Evolutionary conservation across 1,140 invertebrate species (phyloP).

Genomic region (Drosophila aff.): DNA sequence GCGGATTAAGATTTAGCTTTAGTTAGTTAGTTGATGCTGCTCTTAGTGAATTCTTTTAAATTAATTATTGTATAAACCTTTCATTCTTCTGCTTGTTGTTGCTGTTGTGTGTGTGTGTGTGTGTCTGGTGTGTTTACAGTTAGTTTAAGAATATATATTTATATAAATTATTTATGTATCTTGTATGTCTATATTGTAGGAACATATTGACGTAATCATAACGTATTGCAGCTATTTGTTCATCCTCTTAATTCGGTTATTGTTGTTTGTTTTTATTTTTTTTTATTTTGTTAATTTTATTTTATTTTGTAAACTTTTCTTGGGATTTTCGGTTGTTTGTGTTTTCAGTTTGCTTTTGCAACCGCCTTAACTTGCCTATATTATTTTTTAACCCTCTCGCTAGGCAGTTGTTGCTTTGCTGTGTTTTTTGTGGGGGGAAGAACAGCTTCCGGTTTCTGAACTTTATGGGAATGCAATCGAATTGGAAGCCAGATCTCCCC

Average conservation of each 20-base stretch:
- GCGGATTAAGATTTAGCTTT: conserved; percentile 28
- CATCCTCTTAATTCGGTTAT: conserved; percentile 39
- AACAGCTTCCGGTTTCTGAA: background rate
- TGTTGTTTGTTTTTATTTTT: background rate
- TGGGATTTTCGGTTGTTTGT: conserved; percentile 31
- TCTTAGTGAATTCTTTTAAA: conserved; percentile 48
- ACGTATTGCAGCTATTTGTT: conserved; percentile 85
- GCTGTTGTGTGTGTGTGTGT: conserved; percentile 32
- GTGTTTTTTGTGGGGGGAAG: background rate
- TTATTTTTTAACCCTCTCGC: conserved; percentile 33
- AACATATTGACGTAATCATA: conserved; percentile 85
- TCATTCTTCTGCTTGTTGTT: conserved; percentile 15
- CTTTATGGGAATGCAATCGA: conserved; percentile 9
- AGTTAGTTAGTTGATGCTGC: conserved; percentile 49
- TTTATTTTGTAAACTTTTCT: conserved; percentile 24
- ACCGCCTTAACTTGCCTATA: conserved; percentile 21
- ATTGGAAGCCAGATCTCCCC: background rate
- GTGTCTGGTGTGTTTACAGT: conserved; percentile 49
- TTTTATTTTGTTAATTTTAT: conserved; percentile 1
- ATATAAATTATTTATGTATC: conserved; percentile 67
- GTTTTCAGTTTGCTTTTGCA: conserved; percentile 9
- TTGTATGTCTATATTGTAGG: conserved; percentile 84
- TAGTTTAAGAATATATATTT: conserved; percentile 77
- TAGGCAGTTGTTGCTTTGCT: conserved; percentile 40
- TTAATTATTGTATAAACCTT: conserved; percentile 54